A percentile compares a stretch with the other conserved stretches of the same genome.
Conservation (phyloP, 2,113 vertebrate genomes). For the Brienomyrus longianalis region DNA sequence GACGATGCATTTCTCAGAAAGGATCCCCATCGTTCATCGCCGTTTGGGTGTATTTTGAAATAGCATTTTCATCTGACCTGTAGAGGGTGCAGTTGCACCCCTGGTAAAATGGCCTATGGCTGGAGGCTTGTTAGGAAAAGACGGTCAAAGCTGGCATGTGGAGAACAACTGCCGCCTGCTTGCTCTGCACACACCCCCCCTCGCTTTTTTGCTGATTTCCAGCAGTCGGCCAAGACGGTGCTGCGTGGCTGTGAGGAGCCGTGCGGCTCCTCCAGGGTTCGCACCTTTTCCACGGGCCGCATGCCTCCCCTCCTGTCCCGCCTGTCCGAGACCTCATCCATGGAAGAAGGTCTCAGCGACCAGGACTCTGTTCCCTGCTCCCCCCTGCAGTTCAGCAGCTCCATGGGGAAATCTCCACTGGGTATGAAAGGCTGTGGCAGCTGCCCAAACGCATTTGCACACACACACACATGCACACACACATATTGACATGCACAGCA, state of each 20-base stretch:
- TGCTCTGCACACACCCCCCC: background rate
- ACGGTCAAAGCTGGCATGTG: background rate
- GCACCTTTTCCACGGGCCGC: conserved; percentile 72
- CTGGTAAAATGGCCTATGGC: background rate
- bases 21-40: too few species aligned
- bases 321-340: conserved; percentile 80
- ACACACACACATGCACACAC: background rate
- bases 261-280: conserved; percentile 80
- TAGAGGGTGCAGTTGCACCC: background rate
- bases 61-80: background rate
- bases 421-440: conserved; percentile 28
- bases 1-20: too few species aligned
- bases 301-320: conserved; percentile 68
- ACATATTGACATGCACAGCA: background rate
- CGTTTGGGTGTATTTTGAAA: background rate
- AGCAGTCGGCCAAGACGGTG: conserved; percentile 85
- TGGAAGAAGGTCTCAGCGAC: conserved; percentile 82
- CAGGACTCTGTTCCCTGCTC: conserved; percentile 82
- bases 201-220: conserved; percentile 27
- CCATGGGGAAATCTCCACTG: conserved; percentile 51
- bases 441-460: background rate
- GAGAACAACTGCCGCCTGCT: background rate
- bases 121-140: background rate
- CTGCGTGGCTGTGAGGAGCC: conserved; percentile 83
- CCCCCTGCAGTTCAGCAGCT: conserved; percentile 48